A percentile compares a stretch with the other conserved stretches of the same genome.
phyloP scores from a whole-genome alignment of 1,140 invertebrate genomes.

The Drosophila busckii region DNA sequence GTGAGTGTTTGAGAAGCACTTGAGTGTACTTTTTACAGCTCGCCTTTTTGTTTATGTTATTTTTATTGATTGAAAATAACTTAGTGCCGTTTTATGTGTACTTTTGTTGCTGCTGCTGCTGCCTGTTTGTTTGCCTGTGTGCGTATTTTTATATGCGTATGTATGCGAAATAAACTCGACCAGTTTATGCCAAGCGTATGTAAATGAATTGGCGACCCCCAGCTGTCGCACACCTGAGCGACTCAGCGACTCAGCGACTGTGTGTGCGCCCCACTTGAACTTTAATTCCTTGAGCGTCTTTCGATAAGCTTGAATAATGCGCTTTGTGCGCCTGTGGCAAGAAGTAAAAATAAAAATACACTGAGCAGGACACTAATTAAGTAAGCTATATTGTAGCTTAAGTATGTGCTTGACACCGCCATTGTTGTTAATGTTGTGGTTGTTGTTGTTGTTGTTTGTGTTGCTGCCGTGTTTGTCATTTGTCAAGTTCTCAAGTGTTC shows the following conservation, averaged over 20 bases:
- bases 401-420: not conserved
- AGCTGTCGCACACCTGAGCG: slow-evolving; percentile 1
- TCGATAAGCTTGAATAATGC: slow-evolving; percentile 57
- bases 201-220: slow-evolving; percentile 62
- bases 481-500: slow-evolving; percentile 34
- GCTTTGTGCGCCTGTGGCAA: too few species aligned
- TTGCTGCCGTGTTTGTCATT: slow-evolving; percentile 33
- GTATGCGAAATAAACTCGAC: slow-evolving; percentile 52
- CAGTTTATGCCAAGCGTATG: slow-evolving; percentile 64
- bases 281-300: slow-evolving; percentile 33
- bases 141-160: too few species aligned
- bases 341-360: too few species aligned
- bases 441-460: slow-evolving; percentile 2
- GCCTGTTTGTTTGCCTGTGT: too few species aligned
- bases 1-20: slow-evolving; percentile 25
- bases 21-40: slow-evolving; percentile 74
- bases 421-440: not conserved
- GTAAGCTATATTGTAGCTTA: slow-evolving; percentile 19
- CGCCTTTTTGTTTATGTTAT: slow-evolving; percentile 70
- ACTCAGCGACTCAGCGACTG: too few species aligned
- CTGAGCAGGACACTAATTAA: slow-evolving; percentile 53
- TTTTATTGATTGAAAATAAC: slow-evolving; percentile 77
- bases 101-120: slow-evolving; percentile 9
- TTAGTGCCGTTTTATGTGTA: slow-evolving; percentile 68
- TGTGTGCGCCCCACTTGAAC: too few species aligned